These are phyloP conservation scores for Anisognathus igniventris DNA, from an alignment of 2,797 vertebrate genomes.

Conservation along the genomic window DNA sequence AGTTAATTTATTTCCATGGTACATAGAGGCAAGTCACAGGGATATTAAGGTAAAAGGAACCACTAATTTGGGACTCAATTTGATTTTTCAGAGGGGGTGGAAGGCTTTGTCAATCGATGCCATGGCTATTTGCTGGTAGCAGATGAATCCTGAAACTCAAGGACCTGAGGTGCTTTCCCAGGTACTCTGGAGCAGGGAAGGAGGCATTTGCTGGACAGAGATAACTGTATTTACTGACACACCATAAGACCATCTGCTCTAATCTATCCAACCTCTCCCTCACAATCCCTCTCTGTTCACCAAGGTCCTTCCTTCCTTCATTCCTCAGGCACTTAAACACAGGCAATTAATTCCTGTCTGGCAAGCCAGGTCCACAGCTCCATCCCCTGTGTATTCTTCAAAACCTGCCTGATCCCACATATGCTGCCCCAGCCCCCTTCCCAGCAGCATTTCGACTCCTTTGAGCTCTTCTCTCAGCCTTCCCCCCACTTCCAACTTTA, in stretches of 20 bases:
- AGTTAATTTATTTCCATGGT: slow-evolving; percentile 41
- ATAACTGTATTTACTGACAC: neutral
- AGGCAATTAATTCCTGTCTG: neutral
- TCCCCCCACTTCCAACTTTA: neutral
- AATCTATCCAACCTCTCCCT: neutral
- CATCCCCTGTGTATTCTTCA: neutral
- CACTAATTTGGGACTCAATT: neutral
- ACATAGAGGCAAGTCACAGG: neutral
- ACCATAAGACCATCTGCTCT: neutral
- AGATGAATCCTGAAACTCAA: neutral
- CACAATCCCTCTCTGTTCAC: neutral
- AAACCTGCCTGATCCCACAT: neutral
- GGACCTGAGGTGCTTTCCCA: neutral
- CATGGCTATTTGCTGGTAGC: neutral
- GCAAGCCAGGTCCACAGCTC: neutral
- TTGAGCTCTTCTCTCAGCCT: neutral
- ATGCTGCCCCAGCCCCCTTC: neutral
- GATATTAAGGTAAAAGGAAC: slow-evolving; percentile 36
- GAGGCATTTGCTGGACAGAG: neutral
- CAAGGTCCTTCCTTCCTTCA: neutral
- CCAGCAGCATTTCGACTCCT: neutral
- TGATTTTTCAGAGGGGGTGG: slow-evolving; percentile 29
- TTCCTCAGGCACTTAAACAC: neutral
- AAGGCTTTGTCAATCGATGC: neutral
- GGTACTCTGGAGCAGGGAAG: neutral